Conservation (phyloP, 2,113 vertebrate species). For the Pituophis catenifer region DNA sequence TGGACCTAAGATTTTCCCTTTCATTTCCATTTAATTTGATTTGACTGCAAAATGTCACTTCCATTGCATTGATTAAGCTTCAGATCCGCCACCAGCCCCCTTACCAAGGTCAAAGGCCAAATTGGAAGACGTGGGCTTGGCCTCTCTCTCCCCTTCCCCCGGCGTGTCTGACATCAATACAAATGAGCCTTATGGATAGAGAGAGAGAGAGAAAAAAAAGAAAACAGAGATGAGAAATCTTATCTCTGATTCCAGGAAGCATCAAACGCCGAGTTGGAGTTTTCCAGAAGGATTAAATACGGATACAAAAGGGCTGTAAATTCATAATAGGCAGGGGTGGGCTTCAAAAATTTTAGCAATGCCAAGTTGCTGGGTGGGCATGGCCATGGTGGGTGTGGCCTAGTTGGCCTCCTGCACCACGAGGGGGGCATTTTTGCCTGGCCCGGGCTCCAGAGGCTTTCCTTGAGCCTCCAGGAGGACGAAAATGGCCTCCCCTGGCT, state of each 20-base stretch:
- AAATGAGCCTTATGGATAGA: conserved; percentile 48
- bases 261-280: background rate
- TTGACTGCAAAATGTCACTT: conserved; percentile 92
- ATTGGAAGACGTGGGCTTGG: conserved; percentile 62
- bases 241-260: conserved; percentile 5
- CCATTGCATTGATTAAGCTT: conserved; percentile 90
- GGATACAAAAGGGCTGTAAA: background rate
- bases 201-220: background rate
- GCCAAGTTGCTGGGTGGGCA: no score
- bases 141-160: conserved; percentile 34
- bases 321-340: background rate
- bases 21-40: conserved; percentile 95
- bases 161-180: conserved; percentile 66
- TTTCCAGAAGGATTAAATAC: background rate
- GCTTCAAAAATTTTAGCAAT: no score
- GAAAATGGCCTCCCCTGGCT: no score
- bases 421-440: no score
- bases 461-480: no score
- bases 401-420: no score
- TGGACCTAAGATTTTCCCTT: conserved; percentile 80
- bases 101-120: conserved; percentile 78
- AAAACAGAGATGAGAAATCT: conserved; percentile 23
- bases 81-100: conserved; percentile 75
- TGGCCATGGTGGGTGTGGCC: no score
- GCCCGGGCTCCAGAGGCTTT: no score